Evolutionary conservation across 2,113 vertebrate genomes (phyloP).

Genomic region (Clarias macrocephalus): DNA sequence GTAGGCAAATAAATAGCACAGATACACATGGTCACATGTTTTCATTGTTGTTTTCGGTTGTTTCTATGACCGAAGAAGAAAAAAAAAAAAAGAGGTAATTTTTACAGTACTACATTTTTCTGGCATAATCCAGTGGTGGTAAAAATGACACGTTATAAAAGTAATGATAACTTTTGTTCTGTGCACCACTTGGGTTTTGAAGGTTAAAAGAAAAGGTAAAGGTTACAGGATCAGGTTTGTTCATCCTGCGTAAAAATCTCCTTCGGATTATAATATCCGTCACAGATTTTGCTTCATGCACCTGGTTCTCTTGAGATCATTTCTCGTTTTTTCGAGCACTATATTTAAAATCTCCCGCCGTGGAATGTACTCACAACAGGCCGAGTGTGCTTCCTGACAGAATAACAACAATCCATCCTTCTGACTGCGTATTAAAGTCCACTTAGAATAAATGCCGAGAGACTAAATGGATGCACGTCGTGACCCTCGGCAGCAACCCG

Average conservation of each 20-base stretch:
- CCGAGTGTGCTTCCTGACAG: background rate
- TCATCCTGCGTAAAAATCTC: background rate
- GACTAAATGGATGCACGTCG: constrained; percentile 47
- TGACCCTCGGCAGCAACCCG: constrained; percentile 63
- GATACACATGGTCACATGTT: no score
- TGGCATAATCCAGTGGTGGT: no score
- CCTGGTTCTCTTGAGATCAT: background rate
- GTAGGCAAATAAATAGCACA: no score
- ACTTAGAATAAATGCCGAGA: constrained; percentile 33
- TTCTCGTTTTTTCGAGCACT: background rate
- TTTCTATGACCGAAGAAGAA: no score
- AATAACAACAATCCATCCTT: constrained; percentile 5
- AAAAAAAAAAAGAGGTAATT: no score
- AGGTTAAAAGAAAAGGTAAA: background rate
- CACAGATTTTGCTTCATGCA: background rate
- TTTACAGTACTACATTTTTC: no score
- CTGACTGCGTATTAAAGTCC: constrained; percentile 3
- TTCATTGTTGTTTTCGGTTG: no score
- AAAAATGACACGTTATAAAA: no score
- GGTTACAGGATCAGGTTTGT: background rate
- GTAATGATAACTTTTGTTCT: no score
- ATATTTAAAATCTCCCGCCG: background rate
- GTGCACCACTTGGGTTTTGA: no score
- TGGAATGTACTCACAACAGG: background rate
- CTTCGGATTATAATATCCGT: background rate